Percentiles rank a stretch among this genome's conserved stretches.
Conservation (phyloP, 2,888 invertebrate genomes). For the Eubasilissa splendida region DNA sequence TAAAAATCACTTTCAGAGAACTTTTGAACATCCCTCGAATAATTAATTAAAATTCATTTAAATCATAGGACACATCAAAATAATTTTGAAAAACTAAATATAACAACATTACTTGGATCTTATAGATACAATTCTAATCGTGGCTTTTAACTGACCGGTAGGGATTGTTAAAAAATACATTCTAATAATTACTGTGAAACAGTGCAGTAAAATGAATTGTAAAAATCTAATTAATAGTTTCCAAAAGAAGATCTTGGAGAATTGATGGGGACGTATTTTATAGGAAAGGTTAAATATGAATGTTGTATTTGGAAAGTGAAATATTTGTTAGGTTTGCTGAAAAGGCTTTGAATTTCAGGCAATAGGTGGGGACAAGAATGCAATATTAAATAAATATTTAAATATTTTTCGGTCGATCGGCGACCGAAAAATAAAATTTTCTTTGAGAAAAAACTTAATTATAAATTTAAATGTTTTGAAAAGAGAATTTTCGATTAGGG, state of each 20-base stretch:
- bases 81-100: too few relatives aligned
- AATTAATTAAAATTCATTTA: too few relatives aligned
- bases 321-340: slow-evolving; percentile 37
- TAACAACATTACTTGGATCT: too few relatives aligned
- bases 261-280: background rate
- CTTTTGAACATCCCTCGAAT: too few relatives aligned
- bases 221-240: slow-evolving; percentile 2
- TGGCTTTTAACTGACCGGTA: too few relatives aligned
- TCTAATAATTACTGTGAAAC: too few relatives aligned
- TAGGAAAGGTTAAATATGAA: slow-evolving; percentile 44
- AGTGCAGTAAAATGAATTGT: background rate
- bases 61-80: too few relatives aligned
- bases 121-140: too few relatives aligned
- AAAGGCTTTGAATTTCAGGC: slow-evolving; percentile 40
- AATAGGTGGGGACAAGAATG: slow-evolving; percentile 56
- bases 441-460: background rate
- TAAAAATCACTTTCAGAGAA: too few relatives aligned
- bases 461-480: background rate
- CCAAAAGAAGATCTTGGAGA: too few relatives aligned
- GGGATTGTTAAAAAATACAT: too few relatives aligned
- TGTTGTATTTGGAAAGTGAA: slow-evolving; percentile 55
- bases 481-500: slow-evolving; percentile 13
- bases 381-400: slow-evolving; percentile 50
- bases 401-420: background rate
- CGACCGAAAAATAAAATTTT: background rate